Evolutionary conservation across 2,888 invertebrate genomes (phyloP).

Genomic region (Priocnemis perturbator): DNA sequence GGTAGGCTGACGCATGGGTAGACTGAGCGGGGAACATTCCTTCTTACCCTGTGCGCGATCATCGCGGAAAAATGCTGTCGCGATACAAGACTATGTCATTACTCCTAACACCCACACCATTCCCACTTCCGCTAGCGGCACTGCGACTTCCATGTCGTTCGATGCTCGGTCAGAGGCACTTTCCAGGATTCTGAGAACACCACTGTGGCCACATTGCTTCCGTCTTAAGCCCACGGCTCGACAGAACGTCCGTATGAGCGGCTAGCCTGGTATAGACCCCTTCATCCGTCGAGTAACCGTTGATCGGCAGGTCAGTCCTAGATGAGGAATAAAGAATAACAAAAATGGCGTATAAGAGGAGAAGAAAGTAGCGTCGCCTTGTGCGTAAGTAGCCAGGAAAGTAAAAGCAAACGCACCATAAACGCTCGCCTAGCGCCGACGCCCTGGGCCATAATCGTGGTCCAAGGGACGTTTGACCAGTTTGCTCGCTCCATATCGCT

Average conservation of each 20-base stretch:
- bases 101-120: no score
- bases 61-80: no score
- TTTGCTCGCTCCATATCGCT: conserved; percentile 91
- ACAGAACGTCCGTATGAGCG: conserved; percentile 81
- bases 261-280: conserved; percentile 83
- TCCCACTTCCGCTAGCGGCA: no score
- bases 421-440: conserved; percentile 88
- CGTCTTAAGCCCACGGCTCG: conserved; percentile 80
- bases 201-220: conserved; percentile 87
- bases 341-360: no score
- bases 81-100: no score
- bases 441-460: conserved; percentile 89
- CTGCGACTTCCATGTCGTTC: no score
- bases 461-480: conserved; percentile 84
- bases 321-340: no score
- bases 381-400: background rate
- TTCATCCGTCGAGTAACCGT: conserved; percentile 76
- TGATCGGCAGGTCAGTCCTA: conserved; percentile 78
- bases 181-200: conserved; percentile 86
- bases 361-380: background rate
- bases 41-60: no score
- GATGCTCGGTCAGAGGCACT: conserved; percentile 78
- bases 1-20: no score
- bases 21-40: no score
- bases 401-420: conserved; percentile 77